Evolutionary conservation across 2,797 vertebrate genomes (phyloP).

Genomic region (Sebastes minor): DNA sequence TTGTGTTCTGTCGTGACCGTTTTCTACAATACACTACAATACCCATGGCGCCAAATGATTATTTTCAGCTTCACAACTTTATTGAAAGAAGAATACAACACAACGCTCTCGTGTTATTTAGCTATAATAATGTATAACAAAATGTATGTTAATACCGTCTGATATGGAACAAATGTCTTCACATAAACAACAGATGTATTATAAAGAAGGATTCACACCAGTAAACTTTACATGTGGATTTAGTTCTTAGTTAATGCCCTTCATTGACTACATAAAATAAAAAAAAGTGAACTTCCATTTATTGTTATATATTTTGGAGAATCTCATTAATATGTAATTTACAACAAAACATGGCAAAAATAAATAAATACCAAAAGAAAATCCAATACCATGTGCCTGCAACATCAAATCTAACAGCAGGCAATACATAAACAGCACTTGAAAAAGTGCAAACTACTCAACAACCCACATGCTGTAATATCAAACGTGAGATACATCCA

Average conservation of each 20-base stretch:
- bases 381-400: background rate
- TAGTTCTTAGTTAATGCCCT: background rate
- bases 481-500: background rate
- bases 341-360: background rate
- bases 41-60: slow-evolving; percentile 6
- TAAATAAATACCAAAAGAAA: background rate
- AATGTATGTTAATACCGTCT: background rate
- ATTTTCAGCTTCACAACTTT: slow-evolving; percentile 41
- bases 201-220: background rate
- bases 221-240: background rate
- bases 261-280: background rate
- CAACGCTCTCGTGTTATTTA: background rate
- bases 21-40: slow-evolving; percentile 40
- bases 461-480: background rate
- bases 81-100: slow-evolving; percentile 27
- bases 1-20: background rate
- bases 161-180: background rate
- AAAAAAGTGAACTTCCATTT: background rate
- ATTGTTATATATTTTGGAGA: background rate
- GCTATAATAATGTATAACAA: background rate
- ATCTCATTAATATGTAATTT: background rate
- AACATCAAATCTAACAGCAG: background rate
- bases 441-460: background rate
- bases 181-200: background rate
- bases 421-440: background rate